Evolutionary conservation across 1,140 invertebrate species (phyloP).

Genomic region (Glomeris maerens): DNA sequence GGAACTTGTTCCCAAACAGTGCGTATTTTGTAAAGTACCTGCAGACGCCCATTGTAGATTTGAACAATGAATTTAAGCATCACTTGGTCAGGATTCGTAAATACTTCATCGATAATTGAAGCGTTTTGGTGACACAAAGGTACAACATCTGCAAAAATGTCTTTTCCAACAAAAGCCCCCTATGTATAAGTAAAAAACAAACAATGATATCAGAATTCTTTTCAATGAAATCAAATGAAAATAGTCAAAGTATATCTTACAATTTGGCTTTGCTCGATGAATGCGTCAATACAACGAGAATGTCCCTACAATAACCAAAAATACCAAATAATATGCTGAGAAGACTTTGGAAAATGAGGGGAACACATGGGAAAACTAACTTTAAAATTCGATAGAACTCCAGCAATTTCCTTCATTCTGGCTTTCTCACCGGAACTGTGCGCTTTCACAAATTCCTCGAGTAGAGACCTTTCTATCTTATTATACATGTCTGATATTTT

Average conservation of each 20-base stretch:
- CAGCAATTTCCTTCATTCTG: slow-evolving; percentile 86
- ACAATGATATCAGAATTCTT: slow-evolving; percentile 1
- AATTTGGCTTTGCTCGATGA: slow-evolving; percentile 91
- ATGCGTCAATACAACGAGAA: slow-evolving; percentile 88
- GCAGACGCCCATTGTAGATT: slow-evolving; percentile 84
- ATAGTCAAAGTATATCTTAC: slow-evolving; percentile 32
- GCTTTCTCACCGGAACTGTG: slow-evolving; percentile 62
- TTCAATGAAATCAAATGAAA: background rate
- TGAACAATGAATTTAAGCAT: slow-evolving; percentile 97
- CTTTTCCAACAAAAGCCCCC: slow-evolving; percentile 57
- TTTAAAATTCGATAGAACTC: slow-evolving; percentile 86
- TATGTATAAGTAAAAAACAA: slow-evolving; percentile 28
- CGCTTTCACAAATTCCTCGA: slow-evolving; percentile 86
- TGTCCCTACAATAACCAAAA: slow-evolving; percentile 47
- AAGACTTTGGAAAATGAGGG: slow-evolving; percentile 1
- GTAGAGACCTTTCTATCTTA: slow-evolving; percentile 79
- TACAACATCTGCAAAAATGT: slow-evolving; percentile 81
- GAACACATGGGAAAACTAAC: slow-evolving; percentile 20
- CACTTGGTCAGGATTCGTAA: slow-evolving; percentile 90
- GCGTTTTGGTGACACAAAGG: slow-evolving; percentile 81
- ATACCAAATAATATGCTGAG: slow-evolving; percentile 8
- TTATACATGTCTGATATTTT: slow-evolving; percentile 90
- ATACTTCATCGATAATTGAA: slow-evolving; percentile 78
- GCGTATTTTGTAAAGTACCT: slow-evolving; percentile 31
- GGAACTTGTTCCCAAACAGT: slow-evolving; percentile 14